Base-by-base conservation (phyloP, 1,140 invertebrate species). In the Uloborus diversus region DNA sequence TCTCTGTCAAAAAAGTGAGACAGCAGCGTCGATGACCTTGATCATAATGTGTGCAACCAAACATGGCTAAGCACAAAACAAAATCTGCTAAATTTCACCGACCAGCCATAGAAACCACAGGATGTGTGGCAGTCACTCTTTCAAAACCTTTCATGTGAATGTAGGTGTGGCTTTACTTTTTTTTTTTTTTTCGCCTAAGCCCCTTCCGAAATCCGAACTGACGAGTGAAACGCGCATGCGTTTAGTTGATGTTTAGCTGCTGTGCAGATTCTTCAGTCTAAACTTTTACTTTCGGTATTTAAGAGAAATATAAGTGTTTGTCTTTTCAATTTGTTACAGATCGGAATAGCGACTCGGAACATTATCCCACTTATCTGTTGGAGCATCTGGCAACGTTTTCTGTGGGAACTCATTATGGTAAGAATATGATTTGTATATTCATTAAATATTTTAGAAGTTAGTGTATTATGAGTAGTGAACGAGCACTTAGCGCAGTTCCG, bases 311-410 rank as follows among this genome's bases (percentile, higher is more conserved):
- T n/a, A n/a, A n/a, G n/a, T n/a, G n/a, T n/a, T n/a, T n/a, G n/a
- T n/a, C n/a, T n/a, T n/a, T n/a, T n/a, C n/a, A n/a, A n/a, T 11
- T 70, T 47, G 27, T 57, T 70, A 23, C 81, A 82, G 82, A 83
- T 81, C 82, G 47, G 28, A 81, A 65, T 42, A 92, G 84, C 91
- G 91, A 85, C 17, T 59, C 82, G 2, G 65, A 86, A 7, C 82
- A 84, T 25, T 83, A 85, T 84, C 91, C 93, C 14, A 92, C 92
- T 3, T 97, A 97, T 86, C 89, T 94, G 73, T 92, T 99, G 86
- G 97, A 99, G 86, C 97, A 99, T 89, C 90, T 99, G 87, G 97
- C 98, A 56, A 99, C 98, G 20, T 99, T 99, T 88, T 96, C 95
- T 1, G 95, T 98, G 37, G 87, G 87, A 14, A 79, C 84, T 35